Evolutionary conservation across 2,888 invertebrate species (phyloP).

Genomic region (Morpho achilles): DNA sequence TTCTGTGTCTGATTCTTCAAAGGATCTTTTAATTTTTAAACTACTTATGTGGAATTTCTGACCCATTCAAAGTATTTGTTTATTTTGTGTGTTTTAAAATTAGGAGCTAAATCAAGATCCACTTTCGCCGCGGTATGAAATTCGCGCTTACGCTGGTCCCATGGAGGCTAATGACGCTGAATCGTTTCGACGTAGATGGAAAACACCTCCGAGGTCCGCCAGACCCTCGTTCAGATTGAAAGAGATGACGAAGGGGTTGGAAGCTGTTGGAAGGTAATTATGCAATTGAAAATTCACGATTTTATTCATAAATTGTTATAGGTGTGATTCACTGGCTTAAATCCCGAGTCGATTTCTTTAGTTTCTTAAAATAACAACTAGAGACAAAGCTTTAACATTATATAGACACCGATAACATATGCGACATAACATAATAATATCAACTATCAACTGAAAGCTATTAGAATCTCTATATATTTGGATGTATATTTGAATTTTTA

Average conservation of each 20-base stretch:
- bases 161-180: slow-evolving; percentile 88
- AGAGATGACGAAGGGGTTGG: slow-evolving; percentile 93
- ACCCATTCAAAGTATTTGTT: not conserved
- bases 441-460: too few species aligned
- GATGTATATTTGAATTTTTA: too few species aligned
- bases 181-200: slow-evolving; percentile 88
- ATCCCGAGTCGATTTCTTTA: too few species aligned
- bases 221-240: slow-evolving; percentile 72
- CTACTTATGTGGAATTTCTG: too few species aligned
- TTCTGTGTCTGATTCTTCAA: not conserved
- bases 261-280: slow-evolving; percentile 86
- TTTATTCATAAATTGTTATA: too few species aligned
- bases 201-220: slow-evolving; percentile 84
- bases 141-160: slow-evolving; percentile 94
- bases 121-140: slow-evolving; percentile 84
- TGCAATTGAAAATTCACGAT: not conserved
- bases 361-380: too few species aligned
- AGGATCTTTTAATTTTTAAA: too few species aligned
- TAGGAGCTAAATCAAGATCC: slow-evolving; percentile 83
- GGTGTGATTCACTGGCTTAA: too few species aligned
- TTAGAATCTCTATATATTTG: too few species aligned
- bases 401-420: too few species aligned
- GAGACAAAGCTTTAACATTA: too few species aligned
- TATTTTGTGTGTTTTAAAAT: not conserved
- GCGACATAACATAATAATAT: too few species aligned